Base-by-base conservation (phyloP, 2,797 vertebrate genomes). In the Enteromius radiatus region DNA sequence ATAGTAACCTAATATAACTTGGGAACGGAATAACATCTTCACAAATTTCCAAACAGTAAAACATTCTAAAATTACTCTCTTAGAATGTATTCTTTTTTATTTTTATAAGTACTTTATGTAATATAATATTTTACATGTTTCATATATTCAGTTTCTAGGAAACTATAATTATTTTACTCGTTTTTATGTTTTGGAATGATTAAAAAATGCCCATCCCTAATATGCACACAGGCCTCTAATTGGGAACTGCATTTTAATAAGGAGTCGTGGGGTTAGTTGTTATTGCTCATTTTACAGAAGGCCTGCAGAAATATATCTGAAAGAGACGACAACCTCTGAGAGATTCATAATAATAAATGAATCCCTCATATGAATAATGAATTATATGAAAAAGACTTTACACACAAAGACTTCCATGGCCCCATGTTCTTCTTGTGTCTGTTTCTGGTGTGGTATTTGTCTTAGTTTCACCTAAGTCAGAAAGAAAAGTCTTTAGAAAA, bases 171-270 rank as follows among this genome's bases (percentile, higher is more conserved):
- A 26, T 45, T 28, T 69, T 0, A 70, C 7, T 3, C 0, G 4
- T 71, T 71, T 49, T 71, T 19, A 4, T 49, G 10, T 52, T 73
- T 52, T 21, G 28, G 45, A 52, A 73, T n/a, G 19, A 31, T 33
- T 14, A 5, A 2, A 73, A 75, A 56, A 75, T 56, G 49, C 6
- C 71, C 33, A 54, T 54, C 28, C 28, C 5, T 71, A 52, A 75
- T 75, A 75, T 0, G 21, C 21, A 59, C 45, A 80, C 15, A 54
- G 12, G 33, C 3, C 0, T 36, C 31, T 86, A 68, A 91, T 90
- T 87, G 88, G 91, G 89, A 88, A 92, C 88, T 88, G 88, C 90
- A 86, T 86, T 76, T 83, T 92, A 88, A 91, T 91, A 86, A 85
- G 87, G 80, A 86, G 88, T 89, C 87, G 63, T 63, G 86, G 89